Evolutionary conservation across 1,140 invertebrate genomes (phyloP), one percentile per base, ranked within the genome.

Genomic region (Venustaconcha ellipsiformis): DNA sequence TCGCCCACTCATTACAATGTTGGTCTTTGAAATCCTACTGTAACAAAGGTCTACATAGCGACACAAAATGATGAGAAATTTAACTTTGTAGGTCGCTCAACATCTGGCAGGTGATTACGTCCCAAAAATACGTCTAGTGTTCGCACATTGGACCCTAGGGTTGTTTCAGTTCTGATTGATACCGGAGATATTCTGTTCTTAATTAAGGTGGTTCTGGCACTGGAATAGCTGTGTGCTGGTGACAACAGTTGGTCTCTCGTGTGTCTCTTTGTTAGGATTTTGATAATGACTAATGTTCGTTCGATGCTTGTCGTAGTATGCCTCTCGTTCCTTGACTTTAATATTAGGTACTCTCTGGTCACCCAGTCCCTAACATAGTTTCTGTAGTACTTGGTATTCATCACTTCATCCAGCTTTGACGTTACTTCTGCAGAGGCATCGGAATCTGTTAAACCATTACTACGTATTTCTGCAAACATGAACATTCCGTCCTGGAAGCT

Each of bases 101-200:
- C 23, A 23, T 23, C 23, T 23, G 23, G 23, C 23, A 23, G 60
- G 13, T 56, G 57, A 59, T 71, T 70, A 17, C 75, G 18, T 14
- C 75, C 75, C 17, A 77, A 65, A 58, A 67, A 77, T 6, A 72
- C 64, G 30, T 77, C 75, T 13, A 70, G 75, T 26, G 75, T 77
- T 26, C 68, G 75, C 11, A 77, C 56, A 13, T 77, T 70, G 12
- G 75, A 56, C 5, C 75, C 55, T 15, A 64, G 23, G 1, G 23
- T 23, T 23, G 23, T 23, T 1, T 23, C 23, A 23, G 23, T 23
- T 23, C 23, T 23, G 23, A 23, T 17, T 48, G 17, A 30, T 67
- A 67, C 23, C 23, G 23, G 23, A 23, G 23, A 23, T 2, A 17
- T 15, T 17, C 58, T 15, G 1, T n/a, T n/a, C 15, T 60, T 1